A percentile compares a stretch with the other conserved stretches of the same genome.
Conservation (phyloP, 2,797 vertebrate genomes). For the Platyrinchus mystaceus region DNA sequence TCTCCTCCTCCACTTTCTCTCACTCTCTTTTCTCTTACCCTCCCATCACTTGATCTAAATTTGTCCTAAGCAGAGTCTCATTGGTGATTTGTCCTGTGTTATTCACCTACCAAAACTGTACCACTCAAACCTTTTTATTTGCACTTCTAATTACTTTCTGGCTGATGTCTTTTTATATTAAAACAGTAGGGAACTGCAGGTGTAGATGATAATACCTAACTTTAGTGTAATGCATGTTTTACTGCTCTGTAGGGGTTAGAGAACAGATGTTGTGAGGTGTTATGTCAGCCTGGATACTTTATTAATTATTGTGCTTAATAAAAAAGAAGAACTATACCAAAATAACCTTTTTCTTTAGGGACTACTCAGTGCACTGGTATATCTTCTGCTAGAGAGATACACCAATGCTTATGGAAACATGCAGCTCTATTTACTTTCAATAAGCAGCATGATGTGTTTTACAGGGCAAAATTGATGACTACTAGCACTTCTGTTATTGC, state of each 20-base stretch:
- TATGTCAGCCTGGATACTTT: neutral
- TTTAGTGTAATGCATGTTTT: neutral
- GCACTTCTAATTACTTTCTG: neutral
- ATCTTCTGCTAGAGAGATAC: neutral
- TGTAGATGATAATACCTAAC: neutral
- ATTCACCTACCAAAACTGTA: neutral
- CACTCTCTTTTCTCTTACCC: neutral
- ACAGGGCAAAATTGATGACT: neutral
- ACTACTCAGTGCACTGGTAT: neutral
- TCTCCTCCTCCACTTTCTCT: neutral
- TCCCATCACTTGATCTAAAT: neutral
- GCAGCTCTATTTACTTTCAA: neutral
- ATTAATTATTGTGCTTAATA: neutral
- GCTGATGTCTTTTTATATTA: neutral
- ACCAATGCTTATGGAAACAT: neutral
- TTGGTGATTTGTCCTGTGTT: neutral
- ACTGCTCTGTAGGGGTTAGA: neutral
- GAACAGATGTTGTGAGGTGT: neutral
- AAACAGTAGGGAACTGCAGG: neutral
- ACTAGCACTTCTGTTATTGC: neutral
- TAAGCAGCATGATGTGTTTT: neutral
- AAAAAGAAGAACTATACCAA: neutral
- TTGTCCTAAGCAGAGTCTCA: neutral
- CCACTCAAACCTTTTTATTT: neutral
- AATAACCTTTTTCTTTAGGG: neutral